These are phyloP conservation scores for Otocyon megalotis DNA, from an alignment of 2,113 vertebrate species.

Conservation along the genomic window DNA sequence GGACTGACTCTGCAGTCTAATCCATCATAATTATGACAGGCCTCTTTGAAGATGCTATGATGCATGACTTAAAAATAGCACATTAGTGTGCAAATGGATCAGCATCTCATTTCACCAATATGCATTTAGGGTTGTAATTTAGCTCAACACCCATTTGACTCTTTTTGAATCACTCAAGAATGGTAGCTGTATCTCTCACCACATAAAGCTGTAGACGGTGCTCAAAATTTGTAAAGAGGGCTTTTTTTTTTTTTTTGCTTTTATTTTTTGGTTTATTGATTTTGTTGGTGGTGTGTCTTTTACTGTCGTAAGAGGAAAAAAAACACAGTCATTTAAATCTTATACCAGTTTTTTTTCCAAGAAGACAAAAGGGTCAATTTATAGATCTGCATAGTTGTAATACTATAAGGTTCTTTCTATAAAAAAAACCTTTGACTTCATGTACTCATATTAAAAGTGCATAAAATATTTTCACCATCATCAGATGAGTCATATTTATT, in stretches of 20 bases:
- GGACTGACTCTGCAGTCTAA: conserved; percentile 91
- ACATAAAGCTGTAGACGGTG: conserved; percentile 63
- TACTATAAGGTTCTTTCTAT: neutral
- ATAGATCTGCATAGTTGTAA: neutral
- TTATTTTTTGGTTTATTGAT: conserved; percentile 42
- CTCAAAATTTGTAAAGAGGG: conserved; percentile 49
- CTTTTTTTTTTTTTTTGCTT: neutral
- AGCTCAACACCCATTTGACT: conserved; percentile 73
- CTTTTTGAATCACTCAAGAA: conserved; percentile 70
- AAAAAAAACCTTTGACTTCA: neutral
- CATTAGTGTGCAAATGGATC: conserved; percentile 87
- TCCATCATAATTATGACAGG: conserved; percentile 94
- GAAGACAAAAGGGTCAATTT: neutral
- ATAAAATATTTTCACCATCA: neutral
- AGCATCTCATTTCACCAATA: conserved; percentile 82
- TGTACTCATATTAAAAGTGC: neutral
- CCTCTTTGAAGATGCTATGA: conserved; percentile 89
- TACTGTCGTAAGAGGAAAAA: neutral
- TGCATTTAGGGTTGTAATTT: conserved; percentile 80
- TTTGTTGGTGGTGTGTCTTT: conserved; percentile 29
- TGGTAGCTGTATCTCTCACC: conserved; percentile 61
- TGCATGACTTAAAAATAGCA: conserved; percentile 88
- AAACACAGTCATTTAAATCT: conserved; percentile 23
- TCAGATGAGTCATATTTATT: neutral
- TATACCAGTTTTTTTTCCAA: conserved; percentile 11